Conservation (phyloP, 2,113 vertebrate species). For the Hemiscyllium ocellatum region DNA sequence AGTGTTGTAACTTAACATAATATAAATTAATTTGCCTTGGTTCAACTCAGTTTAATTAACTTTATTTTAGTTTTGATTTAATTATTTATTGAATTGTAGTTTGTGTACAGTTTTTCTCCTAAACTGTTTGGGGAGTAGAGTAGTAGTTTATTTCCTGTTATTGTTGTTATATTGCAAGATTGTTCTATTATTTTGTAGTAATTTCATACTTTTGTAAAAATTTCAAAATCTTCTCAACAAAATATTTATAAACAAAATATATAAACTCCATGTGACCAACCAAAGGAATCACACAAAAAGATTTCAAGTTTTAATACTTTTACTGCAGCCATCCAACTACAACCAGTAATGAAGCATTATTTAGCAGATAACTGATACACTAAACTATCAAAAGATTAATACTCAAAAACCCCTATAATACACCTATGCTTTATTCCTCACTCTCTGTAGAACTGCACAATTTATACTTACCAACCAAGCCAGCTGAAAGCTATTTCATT, state of each 20-base stretch:
- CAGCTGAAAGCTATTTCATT: not conserved
- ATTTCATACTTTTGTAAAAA: too few species aligned
- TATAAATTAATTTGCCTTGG: too few species aligned
- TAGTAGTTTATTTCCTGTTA: too few species aligned
- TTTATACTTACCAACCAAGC: not conserved
- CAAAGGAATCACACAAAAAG: not conserved
- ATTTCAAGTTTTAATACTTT: not conserved
- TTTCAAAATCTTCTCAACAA: too few species aligned
- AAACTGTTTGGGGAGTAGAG: too few species aligned
- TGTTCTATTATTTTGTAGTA: too few species aligned
- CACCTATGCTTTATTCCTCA: not conserved
- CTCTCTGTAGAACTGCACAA: not conserved
- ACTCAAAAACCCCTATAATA: not conserved
- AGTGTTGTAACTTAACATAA: too few species aligned
- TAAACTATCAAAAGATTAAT: not conserved
- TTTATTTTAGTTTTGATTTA: too few species aligned
- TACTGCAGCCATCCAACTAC: not conserved
- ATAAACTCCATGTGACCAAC: not conserved
- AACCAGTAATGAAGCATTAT: not conserved
- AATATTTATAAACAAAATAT: not conserved
- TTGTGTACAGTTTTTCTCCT: too few species aligned
- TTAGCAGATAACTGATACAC: not conserved
- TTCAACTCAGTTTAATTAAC: too few species aligned
- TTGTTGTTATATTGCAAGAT: too few species aligned
- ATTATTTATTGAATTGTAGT: too few species aligned